These are phyloP conservation scores for Poeciliopsis prolifica DNA, from an alignment of 2,113 vertebrate species.

Conservation along the genomic window DNA sequence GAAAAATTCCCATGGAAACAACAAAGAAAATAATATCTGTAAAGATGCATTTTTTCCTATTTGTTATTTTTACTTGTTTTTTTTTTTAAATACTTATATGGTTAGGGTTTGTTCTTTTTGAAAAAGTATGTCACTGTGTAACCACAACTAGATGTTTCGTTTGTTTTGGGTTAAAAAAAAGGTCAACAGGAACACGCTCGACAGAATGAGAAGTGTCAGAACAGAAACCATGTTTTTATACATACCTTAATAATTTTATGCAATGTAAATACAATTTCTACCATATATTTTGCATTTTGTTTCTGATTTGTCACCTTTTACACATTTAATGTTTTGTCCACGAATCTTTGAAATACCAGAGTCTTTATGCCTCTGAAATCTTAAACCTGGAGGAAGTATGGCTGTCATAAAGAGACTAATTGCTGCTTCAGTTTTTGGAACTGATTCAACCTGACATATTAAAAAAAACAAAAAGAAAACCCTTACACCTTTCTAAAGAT, in stretches of 20 bases:
- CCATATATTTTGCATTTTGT: too few relatives aligned
- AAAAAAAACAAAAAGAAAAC: too few relatives aligned
- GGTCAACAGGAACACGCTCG: slow-evolving; percentile 6
- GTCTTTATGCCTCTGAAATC: too few relatives aligned
- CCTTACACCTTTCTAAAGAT: too few relatives aligned
- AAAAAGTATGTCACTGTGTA: neutral
- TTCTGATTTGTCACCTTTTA: neutral
- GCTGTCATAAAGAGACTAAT: too few relatives aligned
- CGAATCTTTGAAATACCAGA: too few relatives aligned
- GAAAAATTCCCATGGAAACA: neutral
- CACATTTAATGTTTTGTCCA: too few relatives aligned
- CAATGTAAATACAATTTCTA: too few relatives aligned
- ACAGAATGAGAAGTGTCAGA: neutral
- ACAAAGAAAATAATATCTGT: neutral
- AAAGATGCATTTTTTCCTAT: neutral
- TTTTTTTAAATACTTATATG: neutral
- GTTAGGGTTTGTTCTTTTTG: neutral
- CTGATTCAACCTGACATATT: too few relatives aligned
- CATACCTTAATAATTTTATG: neutral
- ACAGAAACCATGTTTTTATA: neutral
- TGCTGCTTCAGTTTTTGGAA: too few relatives aligned
- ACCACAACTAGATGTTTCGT: neutral
- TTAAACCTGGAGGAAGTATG: too few relatives aligned
- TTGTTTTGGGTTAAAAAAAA: neutral
- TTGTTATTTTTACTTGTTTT: neutral